Base-by-base conservation (phyloP, 2,888 invertebrate species). In the Parasteatoda lunata region DNA sequence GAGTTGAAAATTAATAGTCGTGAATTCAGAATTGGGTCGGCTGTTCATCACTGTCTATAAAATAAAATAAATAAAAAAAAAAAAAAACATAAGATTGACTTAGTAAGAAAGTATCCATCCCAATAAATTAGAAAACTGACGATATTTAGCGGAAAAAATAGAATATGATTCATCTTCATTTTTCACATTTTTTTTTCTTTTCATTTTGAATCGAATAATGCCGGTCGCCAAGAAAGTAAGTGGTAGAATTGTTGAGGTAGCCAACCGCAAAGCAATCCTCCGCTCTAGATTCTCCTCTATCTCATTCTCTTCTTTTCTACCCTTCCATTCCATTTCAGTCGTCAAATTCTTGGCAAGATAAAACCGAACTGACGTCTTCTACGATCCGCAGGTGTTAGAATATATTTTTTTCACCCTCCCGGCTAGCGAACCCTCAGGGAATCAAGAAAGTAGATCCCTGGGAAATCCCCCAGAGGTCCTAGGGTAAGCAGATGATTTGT, bases 401-500 rank as follows among this genome's bases (percentile, higher is more conserved):
- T 52, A 59, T 75, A 49, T 71, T 79, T 80, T 81, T 72, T 76
- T 30, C 15, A 51, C n/a, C 51, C 73, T 54, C 3, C 47, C 13
- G n/a, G 6, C 15, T 7, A 47, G 54, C 66, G 51, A 15, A 8
- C 64, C 85, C 75, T 64, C 11, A 4, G 71, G 66, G 80, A 77
- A 86, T 86, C 76, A 68, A 71, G 80, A 81, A 86, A 79, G 80
- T 77, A 86, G 77, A 86, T 80, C 84, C 85, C 76, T 54, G 66
- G 77, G 66, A 86, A 77, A 86, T 80, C 80, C 85, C 65, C 77
- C 47, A 54, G 80, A 77, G 80, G 75, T 86, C 71, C 77, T 69
- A n/a, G 48, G 70, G 76, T 80, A 77, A 80, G 80, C 80, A 81
- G 85, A 86, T 86, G 85, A 81, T 86, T 86, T 86, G 85, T 86